Conservation (phyloP, 2,113 vertebrate species). For the Gymnorhina tibicen region DNA sequence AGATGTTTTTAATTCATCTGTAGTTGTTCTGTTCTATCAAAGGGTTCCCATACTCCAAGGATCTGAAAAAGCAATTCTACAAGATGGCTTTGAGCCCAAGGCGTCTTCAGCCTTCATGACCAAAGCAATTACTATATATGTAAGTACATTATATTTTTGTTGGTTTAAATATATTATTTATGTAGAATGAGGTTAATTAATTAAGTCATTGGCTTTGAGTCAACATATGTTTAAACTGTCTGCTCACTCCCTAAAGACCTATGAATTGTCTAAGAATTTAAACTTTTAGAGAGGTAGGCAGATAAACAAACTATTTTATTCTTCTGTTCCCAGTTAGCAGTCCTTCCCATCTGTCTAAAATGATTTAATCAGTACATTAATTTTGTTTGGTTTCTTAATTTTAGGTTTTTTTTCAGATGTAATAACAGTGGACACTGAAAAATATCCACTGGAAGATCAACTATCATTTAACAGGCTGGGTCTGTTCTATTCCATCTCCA, state of each 20-base stretch:
- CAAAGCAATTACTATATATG: neutral
- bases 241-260: neutral
- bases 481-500: neutral
- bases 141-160: neutral
- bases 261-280: neutral
- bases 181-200: neutral
- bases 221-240: neutral
- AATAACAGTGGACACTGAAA: neutral
- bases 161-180: neutral
- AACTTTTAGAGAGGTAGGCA: neutral
- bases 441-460: neutral
- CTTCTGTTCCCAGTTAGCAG: neutral
- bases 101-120: neutral
- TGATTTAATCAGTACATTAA: neutral
- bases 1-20: neutral
- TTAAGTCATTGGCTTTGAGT: neutral
- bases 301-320: neutral
- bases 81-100: neutral
- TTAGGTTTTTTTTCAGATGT: neutral
- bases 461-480: neutral
- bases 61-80: accelerated
- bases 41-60: neutral
- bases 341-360: neutral
- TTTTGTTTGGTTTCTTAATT: accelerated
- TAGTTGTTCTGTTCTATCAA: neutral